Base-by-base conservation (phyloP, 2,888 invertebrate species). In the Glyphotaelius pellucidus region DNA sequence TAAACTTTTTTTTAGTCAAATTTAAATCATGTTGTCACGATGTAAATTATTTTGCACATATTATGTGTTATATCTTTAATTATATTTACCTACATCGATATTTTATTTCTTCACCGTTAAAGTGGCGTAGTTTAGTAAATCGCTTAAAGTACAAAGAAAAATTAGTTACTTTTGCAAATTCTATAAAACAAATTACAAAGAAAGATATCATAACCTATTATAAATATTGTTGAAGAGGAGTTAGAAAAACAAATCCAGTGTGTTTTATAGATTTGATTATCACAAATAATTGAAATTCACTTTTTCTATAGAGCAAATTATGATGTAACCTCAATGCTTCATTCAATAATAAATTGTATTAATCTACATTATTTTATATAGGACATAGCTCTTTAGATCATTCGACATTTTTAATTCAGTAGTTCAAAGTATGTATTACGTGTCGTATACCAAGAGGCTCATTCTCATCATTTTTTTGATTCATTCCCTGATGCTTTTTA, bases 81-180 rank as follows among this genome's bases (percentile, higher is more conserved):
- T 95, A 95, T 95, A 94, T 95, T 95, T 95, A 95, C 96, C 96
- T 95, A 96, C 96, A 94, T 95, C 95, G 93, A 95, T 95, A 95
- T 95, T 95, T 95, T 94, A 95, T 95, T 95, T 95, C 94, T 95
- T 80, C 95, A 92, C 93, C 95, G 95, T 95, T 92, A 95, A 95
- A 95, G 95, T 95, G 95, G 95, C 95, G 96, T 96, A 95, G 96
- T 96, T 96, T 96, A 96, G 96, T 95, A 96, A 97, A 97, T 96
- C 97, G 97, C 97, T 97, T 97, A 96, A 97, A 97, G 97, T 97
- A 97, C 97, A 97, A 97, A 96, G 95, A 96, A 95, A 96, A 96
- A 95, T 95, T 97, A 96, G 97, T 97, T 97, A 97, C 97, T 97
- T 97, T 97, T 97, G 97, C 96, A 97, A 97, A 97, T 97, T 97